Evolutionary conservation across 2,888 invertebrate species (phyloP).

Genomic region (Caenorhabditis angaria): DNA sequence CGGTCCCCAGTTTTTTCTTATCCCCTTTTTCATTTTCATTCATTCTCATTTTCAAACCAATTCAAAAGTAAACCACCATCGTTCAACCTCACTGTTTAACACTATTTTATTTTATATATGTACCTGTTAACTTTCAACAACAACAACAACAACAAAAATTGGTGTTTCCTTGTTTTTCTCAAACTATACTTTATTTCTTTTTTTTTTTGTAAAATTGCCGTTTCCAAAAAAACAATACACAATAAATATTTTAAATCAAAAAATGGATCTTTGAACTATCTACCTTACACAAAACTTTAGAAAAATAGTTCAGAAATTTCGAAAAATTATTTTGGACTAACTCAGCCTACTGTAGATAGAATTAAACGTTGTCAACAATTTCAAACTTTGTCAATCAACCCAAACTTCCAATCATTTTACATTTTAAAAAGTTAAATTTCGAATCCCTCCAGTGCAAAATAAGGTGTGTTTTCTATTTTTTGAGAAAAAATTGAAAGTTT

Average conservation of each 20-base stretch:
- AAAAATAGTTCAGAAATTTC: no score
- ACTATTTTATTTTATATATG: constrained; percentile 20
- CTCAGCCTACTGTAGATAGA: no score
- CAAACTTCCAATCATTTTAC: no score
- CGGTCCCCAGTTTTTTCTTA: background rate
- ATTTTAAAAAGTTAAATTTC: no score
- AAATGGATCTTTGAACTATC: no score
- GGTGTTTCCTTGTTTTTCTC: background rate
- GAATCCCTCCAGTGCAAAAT: no score
- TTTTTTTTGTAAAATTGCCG: background rate
- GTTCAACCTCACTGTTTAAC: background rate
- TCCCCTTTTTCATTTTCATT: constrained; percentile 1
- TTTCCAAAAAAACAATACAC: background rate
- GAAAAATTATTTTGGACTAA: no score
- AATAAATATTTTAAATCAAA: background rate
- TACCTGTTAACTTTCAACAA: constrained; percentile 24
- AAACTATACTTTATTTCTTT: background rate
- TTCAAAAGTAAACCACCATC: background rate
- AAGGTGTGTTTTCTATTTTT: no score
- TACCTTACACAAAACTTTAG: no score
- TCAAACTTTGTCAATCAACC: no score
- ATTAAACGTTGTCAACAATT: no score
- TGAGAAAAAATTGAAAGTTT: no score
- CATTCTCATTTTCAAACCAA: background rate
- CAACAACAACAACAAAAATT: constrained; percentile 13